Percentiles rank a stretch among this genome's conserved stretches.
phyloP scores from a whole-genome alignment of 2,797 vertebrate species.

The Ctenopoma multispine region DNA sequence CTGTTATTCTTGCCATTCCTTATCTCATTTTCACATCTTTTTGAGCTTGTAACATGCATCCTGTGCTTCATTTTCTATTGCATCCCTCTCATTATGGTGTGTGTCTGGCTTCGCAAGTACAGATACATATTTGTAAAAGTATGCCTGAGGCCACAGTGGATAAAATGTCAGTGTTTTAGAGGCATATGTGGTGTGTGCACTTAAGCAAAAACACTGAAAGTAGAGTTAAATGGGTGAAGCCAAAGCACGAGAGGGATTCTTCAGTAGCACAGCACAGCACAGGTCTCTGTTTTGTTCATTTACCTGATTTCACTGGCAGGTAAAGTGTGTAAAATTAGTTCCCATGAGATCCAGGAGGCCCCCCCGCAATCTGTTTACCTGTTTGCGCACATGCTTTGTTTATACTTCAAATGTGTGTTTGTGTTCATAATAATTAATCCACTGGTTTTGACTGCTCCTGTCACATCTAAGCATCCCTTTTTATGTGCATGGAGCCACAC shows the following conservation, averaged over 20 bases:
- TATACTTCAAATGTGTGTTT: slow-evolving; percentile 22
- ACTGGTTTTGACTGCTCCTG: slow-evolving; percentile 34
- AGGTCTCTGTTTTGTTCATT: slow-evolving; percentile 43
- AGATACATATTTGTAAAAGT: slow-evolving; percentile 27
- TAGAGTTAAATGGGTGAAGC: slow-evolving; percentile 40
- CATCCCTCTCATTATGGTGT: slow-evolving; percentile 44
- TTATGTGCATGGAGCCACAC: slow-evolving; percentile 8
- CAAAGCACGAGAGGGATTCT: slow-evolving; percentile 17
- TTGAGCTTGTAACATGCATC: slow-evolving; percentile 64
- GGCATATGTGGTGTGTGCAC: not conserved
- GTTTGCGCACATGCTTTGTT: slow-evolving; percentile 38
- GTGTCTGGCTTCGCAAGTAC: slow-evolving; percentile 17
- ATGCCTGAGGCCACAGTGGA: slow-evolving; percentile 27
- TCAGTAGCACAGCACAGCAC: not conserved
- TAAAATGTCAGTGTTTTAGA: slow-evolving; percentile 19
- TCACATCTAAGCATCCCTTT: slow-evolving; percentile 23
- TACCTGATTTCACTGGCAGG: slow-evolving; percentile 54
- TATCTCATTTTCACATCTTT: slow-evolving; percentile 77
- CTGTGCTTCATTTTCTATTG: slow-evolving; percentile 57
- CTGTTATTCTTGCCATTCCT: slow-evolving; percentile 75
- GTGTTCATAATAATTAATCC: slow-evolving; percentile 49
- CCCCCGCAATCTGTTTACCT: slow-evolving; percentile 41
- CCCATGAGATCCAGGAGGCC: slow-evolving; percentile 51
- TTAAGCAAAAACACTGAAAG: slow-evolving; percentile 12
- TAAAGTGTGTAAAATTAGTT: slow-evolving; percentile 59